Percentiles rank a stretch among this genome's conserved stretches.
Evolutionary conservation across 2,113 vertebrate genomes (phyloP).

Genomic region (Syngnathoides biaculeatus): DNA sequence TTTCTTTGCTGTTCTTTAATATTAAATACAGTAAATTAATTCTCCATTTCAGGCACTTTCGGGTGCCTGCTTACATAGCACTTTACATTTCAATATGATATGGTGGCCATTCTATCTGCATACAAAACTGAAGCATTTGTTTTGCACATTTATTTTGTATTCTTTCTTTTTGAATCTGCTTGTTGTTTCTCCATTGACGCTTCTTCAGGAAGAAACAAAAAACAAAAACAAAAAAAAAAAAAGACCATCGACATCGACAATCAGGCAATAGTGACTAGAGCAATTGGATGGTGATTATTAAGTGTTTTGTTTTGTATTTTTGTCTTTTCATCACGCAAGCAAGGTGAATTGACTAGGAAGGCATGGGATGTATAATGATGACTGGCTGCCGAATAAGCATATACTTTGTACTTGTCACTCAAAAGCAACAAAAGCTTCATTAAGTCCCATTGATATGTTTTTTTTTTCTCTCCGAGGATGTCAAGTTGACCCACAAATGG

Average conservation of each 20-base stretch:
- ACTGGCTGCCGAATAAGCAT: constrained; percentile 17
- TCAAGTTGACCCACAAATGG: constrained; percentile 54
- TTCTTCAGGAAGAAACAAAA: not conserved
- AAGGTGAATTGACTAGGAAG: constrained; percentile 48
- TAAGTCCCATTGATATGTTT: no score
- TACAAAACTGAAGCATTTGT: not conserved
- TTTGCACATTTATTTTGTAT: not conserved
- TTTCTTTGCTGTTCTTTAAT: no score
- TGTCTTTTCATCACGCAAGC: constrained; percentile 45
- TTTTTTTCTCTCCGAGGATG: constrained; percentile 26
- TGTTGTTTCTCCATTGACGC: not conserved
- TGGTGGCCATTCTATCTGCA: not conserved
- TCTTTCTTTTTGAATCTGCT: not conserved
- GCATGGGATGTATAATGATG: constrained; percentile 32
- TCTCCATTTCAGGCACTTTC: no score
- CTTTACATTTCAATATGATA: no score
- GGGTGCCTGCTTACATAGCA: no score
- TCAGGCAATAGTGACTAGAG: constrained; percentile 58
- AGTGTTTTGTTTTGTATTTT: constrained; percentile 49
- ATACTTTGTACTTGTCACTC: constrained; percentile 18
- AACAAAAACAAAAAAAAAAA: no score
- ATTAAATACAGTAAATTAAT: no score
- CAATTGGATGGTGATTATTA: constrained; percentile 63
- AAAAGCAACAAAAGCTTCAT: constrained; percentile 45
- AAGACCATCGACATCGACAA: constrained; percentile 34